A percentile compares a stretch with the other conserved stretches of the same genome.
Evolutionary conservation across 2,797 vertebrate species (phyloP).

Genomic region (Labeo calbasu): DNA sequence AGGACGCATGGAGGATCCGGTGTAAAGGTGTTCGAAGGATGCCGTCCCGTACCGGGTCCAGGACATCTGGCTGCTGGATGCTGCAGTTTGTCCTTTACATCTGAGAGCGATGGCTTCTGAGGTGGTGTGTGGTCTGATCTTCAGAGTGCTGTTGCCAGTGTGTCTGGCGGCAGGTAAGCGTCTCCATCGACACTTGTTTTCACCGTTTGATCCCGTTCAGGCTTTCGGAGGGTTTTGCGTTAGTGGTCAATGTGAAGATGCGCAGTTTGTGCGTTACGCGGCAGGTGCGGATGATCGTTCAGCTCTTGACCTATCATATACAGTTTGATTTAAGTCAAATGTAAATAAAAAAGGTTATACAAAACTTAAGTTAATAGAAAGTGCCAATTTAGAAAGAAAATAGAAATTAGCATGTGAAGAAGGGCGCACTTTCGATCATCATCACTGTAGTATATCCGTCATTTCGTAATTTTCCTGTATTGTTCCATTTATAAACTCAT

Average conservation of each 20-base stretch:
- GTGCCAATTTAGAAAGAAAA: background rate
- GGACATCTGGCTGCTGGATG: constrained; percentile 43
- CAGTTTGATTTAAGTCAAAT: background rate
- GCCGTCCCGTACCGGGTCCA: background rate
- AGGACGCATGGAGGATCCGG: constrained; percentile 1
- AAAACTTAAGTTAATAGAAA: background rate
- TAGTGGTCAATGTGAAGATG: background rate
- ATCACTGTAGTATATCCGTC: background rate
- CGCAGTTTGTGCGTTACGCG: background rate
- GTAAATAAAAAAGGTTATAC: background rate
- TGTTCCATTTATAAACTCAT: background rate
- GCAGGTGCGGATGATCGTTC: background rate
- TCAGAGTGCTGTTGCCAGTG: constrained; percentile 91
- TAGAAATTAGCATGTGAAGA: background rate
- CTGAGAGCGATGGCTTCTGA: constrained; percentile 88
- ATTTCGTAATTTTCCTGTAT: no score
- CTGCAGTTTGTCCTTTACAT: constrained; percentile 42
- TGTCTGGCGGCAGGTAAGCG: constrained; percentile 92
- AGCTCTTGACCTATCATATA: background rate
- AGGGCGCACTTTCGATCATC: background rate
- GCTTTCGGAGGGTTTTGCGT: background rate
- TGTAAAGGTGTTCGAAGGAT: background rate
- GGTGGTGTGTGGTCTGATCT: constrained; percentile 92
- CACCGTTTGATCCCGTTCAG: background rate
- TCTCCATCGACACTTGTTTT: background rate